These are phyloP conservation scores for Gibbula magus DNA, from an alignment of 2,888 invertebrate species.

Conservation along the genomic window DNA sequence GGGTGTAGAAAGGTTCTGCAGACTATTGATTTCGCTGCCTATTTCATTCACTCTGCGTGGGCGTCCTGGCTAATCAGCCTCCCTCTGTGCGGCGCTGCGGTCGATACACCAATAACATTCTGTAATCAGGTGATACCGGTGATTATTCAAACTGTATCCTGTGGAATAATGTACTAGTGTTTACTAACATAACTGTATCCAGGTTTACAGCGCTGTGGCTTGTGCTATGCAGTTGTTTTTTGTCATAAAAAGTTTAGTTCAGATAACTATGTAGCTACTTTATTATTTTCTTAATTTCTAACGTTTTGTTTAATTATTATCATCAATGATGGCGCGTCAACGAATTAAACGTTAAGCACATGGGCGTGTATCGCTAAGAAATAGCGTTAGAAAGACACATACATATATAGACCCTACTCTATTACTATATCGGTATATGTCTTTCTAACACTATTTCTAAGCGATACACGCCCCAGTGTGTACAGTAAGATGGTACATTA, in stretches of 20 bases:
- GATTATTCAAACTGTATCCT: not conserved
- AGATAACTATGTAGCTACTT: not conserved
- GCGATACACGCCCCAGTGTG: too few relatives aligned
- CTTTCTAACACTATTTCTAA: too few relatives aligned
- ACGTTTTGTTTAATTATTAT: not conserved
- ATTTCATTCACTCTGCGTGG: not conserved
- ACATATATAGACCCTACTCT: too few relatives aligned
- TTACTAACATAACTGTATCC: not conserved
- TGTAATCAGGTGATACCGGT: slow-evolving; percentile 8
- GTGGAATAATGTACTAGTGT: not conserved
- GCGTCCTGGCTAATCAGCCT: not conserved
- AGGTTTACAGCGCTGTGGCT: too few relatives aligned
- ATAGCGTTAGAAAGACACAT: too few relatives aligned
- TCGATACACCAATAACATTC: not conserved
- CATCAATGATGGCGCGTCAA: not conserved
- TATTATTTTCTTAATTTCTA: not conserved
- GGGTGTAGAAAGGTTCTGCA: not conserved
- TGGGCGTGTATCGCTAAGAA: too few relatives aligned
- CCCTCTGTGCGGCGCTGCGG: not conserved
- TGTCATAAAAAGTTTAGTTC: too few relatives aligned
- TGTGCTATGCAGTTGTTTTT: too few relatives aligned
- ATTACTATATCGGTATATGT: too few relatives aligned
- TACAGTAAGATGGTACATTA: too few relatives aligned
- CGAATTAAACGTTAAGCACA: not conserved
- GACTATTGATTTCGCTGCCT: not conserved